Conservation (phyloP, 2,888 invertebrate species). For the Macrostomum cliftonense region DNA sequence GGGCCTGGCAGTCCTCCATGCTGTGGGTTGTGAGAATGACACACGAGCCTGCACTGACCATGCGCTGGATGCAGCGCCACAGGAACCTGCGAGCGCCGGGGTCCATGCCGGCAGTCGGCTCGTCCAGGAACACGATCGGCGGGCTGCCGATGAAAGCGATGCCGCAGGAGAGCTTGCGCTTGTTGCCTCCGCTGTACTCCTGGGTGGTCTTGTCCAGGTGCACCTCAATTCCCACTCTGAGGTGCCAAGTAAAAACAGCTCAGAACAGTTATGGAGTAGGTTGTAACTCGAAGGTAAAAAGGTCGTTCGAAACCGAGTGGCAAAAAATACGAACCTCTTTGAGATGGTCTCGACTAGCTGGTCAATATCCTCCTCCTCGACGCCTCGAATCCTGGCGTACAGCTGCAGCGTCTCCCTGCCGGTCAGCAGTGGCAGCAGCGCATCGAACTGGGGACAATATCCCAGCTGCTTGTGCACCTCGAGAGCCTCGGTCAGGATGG, state of each 20-base stretch:
- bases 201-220: slow-evolving; percentile 35
- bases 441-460: slow-evolving; percentile 76
- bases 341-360: slow-evolving; percentile 16
- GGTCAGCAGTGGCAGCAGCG: slow-evolving; percentile 57
- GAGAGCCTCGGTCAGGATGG: slow-evolving; percentile 39
- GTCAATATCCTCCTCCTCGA: slow-evolving; percentile 35
- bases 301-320: too few species aligned
- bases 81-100: slow-evolving; percentile 45
- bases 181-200: slow-evolving; percentile 53
- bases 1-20: slow-evolving; percentile 40
- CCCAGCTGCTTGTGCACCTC: slow-evolving; percentile 58
- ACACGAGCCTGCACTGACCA: slow-evolving; percentile 40
- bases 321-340: neutral
- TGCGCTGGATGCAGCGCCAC: slow-evolving; percentile 44
- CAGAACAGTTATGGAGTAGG: too few species aligned
- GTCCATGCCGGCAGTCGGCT: slow-evolving; percentile 49
- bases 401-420: slow-evolving; percentile 54
- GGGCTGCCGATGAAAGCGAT: slow-evolving; percentile 55
- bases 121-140: slow-evolving; percentile 53
- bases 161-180: slow-evolving; percentile 58
- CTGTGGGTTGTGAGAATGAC: slow-evolving; percentile 42
- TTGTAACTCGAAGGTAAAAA: neutral
- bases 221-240: slow-evolving; percentile 33
- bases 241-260: too few species aligned
- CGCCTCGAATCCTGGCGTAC: slow-evolving; percentile 55